These are phyloP conservation scores for Pionites leucogaster DNA, from an alignment of 2,113 vertebrate species.

Conservation along the genomic window DNA sequence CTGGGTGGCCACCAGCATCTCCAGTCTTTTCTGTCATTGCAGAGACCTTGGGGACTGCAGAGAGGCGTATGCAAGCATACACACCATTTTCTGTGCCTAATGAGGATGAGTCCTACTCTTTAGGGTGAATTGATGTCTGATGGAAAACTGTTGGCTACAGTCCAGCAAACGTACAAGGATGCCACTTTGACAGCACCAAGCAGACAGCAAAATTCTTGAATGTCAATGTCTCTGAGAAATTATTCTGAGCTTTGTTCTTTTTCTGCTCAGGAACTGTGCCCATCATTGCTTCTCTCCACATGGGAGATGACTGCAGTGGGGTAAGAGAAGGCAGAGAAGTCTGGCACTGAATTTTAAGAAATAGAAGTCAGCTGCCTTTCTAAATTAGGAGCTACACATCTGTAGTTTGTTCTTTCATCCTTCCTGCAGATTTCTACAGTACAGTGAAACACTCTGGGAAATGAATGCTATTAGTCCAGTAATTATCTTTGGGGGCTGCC, in stretches of 20 bases:
- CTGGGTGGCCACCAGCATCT: not conserved
- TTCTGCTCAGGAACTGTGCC: not conserved
- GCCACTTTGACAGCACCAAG: constrained; percentile 7
- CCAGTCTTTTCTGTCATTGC: not conserved
- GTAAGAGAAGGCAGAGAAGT: not conserved
- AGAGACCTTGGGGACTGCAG: not conserved
- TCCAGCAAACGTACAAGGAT: not conserved
- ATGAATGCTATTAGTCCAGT: not conserved
- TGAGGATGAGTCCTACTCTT: not conserved
- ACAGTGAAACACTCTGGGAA: not conserved
- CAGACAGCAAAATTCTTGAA: constrained; percentile 3
- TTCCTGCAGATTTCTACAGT: not conserved
- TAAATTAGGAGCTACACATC: not conserved
- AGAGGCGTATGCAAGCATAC: not conserved
- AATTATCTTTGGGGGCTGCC: not conserved
- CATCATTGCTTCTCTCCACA: not conserved
- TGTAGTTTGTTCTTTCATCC: not conserved
- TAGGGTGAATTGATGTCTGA: constrained; percentile 11
- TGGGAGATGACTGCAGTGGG: not conserved
- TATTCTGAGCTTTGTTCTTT: not conserved
- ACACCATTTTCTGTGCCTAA: not conserved
- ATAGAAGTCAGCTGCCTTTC: not conserved
- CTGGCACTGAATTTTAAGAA: not conserved
- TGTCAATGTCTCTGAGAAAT: not conserved
- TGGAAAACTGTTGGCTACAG: constrained; percentile 15